Percentiles rank a stretch among this genome's conserved stretches.
Conservation (phyloP, 2,113 vertebrate genomes). For the Hemiprocne comata region DNA sequence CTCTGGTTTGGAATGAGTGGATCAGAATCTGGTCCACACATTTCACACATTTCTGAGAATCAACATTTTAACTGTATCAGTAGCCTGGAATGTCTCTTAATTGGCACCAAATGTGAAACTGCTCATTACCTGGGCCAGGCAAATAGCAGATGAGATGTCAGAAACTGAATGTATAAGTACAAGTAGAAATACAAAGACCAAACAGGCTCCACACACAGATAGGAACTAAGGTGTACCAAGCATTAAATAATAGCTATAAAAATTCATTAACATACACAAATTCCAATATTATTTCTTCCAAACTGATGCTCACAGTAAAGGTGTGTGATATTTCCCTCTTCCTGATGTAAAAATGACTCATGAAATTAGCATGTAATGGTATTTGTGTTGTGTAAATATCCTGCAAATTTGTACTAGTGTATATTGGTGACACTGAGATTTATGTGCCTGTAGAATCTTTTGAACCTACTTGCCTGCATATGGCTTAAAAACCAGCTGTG, state of each 20-base stretch:
- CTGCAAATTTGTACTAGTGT: neutral
- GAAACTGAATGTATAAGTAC: neutral
- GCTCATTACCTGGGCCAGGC: constrained; percentile 41
- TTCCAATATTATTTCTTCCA: constrained; percentile 4
- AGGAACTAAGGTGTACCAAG: neutral
- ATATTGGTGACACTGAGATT: neutral
- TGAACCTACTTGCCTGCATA: neutral
- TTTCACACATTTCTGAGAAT: neutral
- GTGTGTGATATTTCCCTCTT: neutral
- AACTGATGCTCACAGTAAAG: neutral
- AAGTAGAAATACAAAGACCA: neutral
- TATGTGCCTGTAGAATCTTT: neutral
- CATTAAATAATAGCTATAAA: constrained; percentile 31
- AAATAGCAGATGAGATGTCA: neutral
- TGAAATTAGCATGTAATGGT: neutral
- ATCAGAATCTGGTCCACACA: neutral
- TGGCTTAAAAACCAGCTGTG: neutral
- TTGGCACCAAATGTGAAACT: constrained; percentile 31
- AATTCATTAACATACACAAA: neutral
- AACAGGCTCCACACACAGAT: neutral
- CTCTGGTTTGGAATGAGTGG: neutral
- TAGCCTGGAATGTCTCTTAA: constrained; percentile 37
- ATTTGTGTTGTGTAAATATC: neutral
- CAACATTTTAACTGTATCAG: neutral
- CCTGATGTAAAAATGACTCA: neutral